Conservation (phyloP, 2,888 invertebrate genomes). For the Carterocephalus palaemon region DNA sequence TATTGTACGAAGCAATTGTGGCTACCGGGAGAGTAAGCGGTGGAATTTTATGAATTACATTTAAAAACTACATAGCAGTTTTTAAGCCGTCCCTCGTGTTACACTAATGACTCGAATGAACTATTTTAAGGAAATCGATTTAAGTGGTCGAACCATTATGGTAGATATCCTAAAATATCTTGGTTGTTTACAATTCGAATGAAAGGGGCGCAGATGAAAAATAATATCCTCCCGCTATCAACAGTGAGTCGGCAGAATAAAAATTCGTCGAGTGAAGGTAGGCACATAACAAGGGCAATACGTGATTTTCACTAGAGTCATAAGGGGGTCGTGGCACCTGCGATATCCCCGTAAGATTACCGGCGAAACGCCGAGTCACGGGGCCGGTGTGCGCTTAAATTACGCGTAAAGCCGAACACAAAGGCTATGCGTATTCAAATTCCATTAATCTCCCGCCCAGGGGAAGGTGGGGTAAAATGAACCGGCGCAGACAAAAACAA, state of each 20-base stretch:
- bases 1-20: slow-evolving; percentile 57
- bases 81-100: slow-evolving; percentile 2
- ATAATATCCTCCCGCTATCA: slow-evolving; percentile 40
- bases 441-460: slow-evolving; percentile 75
- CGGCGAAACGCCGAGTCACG: slow-evolving; percentile 69
- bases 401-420: slow-evolving; percentile 78
- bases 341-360: slow-evolving; percentile 60
- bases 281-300: slow-evolving; percentile 36
- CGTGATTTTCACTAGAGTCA: slow-evolving; percentile 56
- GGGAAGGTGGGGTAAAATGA: slow-evolving; percentile 76
- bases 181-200: slow-evolving; percentile 34
- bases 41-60: slow-evolving; percentile 31
- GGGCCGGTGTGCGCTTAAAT: slow-evolving; percentile 72
- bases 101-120: slow-evolving; percentile 1
- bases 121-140: slow-evolving; percentile 19
- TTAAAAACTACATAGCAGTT: no score
- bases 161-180: slow-evolving; percentile 7
- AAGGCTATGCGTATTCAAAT: slow-evolving; percentile 79
- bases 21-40: slow-evolving; percentile 44
- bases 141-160: slow-evolving; percentile 7
- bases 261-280: slow-evolving; percentile 32
- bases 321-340: slow-evolving; percentile 54
- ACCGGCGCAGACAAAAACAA: slow-evolving; percentile 77
- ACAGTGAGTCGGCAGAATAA: slow-evolving; percentile 44
- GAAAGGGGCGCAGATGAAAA: slow-evolving; percentile 43